Evolutionary conservation across 2,888 invertebrate genomes (phyloP).

Genomic region (Sesamia inferens): DNA sequence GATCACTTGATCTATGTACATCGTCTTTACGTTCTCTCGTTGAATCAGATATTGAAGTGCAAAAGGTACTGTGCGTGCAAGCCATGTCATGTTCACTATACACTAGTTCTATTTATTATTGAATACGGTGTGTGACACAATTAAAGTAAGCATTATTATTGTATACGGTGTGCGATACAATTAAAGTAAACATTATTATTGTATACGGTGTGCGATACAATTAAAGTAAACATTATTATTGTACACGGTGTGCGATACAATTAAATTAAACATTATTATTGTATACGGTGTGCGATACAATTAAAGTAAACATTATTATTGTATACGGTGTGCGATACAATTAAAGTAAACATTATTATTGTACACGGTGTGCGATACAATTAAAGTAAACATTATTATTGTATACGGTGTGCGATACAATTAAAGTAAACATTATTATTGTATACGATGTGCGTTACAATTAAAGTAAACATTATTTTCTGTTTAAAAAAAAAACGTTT

Average conservation of each 20-base stretch:
- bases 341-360: too few relatives aligned
- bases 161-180: background rate
- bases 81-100: background rate
- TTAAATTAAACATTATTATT: too few relatives aligned
- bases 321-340: background rate
- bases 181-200: too few relatives aligned
- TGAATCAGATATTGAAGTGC: background rate
- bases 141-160: too few relatives aligned
- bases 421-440: too few relatives aligned
- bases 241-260: background rate
- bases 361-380: background rate
- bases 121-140: background rate
- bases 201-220: background rate
- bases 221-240: too few relatives aligned
- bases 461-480: too few relatives aligned
- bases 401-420: background rate
- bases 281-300: background rate
- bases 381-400: too few relatives aligned
- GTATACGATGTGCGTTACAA: background rate
- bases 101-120: background rate
- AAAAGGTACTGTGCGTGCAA: background rate
- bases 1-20: too few relatives aligned
- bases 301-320: too few relatives aligned
- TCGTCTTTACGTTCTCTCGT: background rate
- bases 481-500: too few relatives aligned